Base-by-base conservation (phyloP, 2,797 vertebrate genomes). In the Rhabdophis nuchalis region DNA sequence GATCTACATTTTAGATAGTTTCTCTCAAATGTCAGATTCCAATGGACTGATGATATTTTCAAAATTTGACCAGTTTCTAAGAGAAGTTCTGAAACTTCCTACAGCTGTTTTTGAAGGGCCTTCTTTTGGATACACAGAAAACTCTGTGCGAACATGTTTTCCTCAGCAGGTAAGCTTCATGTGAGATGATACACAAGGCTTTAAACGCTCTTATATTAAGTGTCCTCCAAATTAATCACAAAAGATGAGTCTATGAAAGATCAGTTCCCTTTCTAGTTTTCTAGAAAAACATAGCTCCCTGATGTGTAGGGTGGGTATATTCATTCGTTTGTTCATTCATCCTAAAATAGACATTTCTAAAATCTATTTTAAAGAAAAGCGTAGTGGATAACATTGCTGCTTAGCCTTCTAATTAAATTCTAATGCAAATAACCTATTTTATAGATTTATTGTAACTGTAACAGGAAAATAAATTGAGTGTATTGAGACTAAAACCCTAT, bases 21-120 rank as follows among this genome's bases (percentile, higher is more conserved):
- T 99, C 97, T 99, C 99, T 52, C 99, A 99, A 97, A 98, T 99
- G 95, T 99, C 98, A 0, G 99, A 99, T 97, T 99, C 98, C 54
- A 98, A 96, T 7, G 99, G 99, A 82, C 96, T 98, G 92, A 97
- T 99, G 99, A 96, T 98, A 86, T 99, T 99, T 93, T 96, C 97
- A 36, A 99, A 99, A 97, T 99, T 99, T 53, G 99, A 99, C 90
- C 99, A 99, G 97, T 98, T 99, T 92, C 96, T 99, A 85, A 96
- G 98, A 91, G 99, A 99, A 93, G 98, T 98, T 41, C 97, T 99
- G 91, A 99, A 99, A 90, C 98, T 99, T 11, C 99, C 99, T 2
- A 99, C 99, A 0, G 99, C 99, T 0, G 99, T 99, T 93, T 99
- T 99, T 13, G 99, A 99, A 96, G 99, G 99, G 0, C 99, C 99